Evolutionary conservation across 1,140 invertebrate species (phyloP).

Genomic region (Chironomus tepperi): DNA sequence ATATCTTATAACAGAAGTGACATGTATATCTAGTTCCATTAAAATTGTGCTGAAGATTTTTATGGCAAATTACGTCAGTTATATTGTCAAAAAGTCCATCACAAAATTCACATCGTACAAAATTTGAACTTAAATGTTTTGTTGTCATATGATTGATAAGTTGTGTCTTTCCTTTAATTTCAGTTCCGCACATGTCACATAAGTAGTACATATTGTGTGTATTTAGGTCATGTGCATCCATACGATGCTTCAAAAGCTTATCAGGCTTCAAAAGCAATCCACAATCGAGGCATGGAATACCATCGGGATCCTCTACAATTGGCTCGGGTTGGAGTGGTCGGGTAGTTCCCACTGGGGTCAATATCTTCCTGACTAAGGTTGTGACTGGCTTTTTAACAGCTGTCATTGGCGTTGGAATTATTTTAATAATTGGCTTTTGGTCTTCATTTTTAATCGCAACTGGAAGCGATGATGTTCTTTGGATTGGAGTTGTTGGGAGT

Average conservation of each 20-base stretch:
- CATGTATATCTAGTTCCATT: background rate
- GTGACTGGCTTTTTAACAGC: background rate
- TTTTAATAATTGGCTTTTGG: background rate
- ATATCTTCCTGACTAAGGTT: background rate
- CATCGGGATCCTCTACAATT: background rate
- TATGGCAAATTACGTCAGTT: background rate
- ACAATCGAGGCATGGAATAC: background rate
- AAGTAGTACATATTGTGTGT: background rate
- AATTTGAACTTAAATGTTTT: background rate
- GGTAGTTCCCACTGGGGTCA: background rate
- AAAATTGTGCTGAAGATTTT: background rate
- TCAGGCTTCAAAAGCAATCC: background rate
- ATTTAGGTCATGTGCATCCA: background rate
- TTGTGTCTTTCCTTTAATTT: background rate
- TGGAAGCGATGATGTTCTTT: background rate
- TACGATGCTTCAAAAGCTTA: background rate
- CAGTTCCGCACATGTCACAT: background rate
- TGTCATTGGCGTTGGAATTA: background rate
- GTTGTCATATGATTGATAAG: background rate
- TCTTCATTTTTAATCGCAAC: too few species aligned
- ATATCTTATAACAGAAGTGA: background rate
- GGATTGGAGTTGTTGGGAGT: background rate
- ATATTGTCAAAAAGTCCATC: background rate
- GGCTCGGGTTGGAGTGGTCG: background rate
- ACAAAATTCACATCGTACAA: background rate